Base-by-base conservation (phyloP, 2,113 vertebrate genomes). In the Neomonachus schauinslandi region DNA sequence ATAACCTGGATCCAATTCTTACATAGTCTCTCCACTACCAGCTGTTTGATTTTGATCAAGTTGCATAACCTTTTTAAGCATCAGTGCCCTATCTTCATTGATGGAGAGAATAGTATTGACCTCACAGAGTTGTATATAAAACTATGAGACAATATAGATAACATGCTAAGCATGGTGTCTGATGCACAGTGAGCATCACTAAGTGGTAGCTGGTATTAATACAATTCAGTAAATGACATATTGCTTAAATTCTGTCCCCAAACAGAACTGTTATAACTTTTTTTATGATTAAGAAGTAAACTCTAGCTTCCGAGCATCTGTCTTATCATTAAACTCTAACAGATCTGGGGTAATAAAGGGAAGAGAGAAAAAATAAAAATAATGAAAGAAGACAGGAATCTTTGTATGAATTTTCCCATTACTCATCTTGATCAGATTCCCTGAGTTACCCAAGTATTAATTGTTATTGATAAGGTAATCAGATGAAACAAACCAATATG, bases 261-360 rank as follows among this genome's bases (percentile, higher is more conserved):
- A 42, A 33, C 33, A 49, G 4, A n/a, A 61, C 0, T 7, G 83
- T 16, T 11, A 59, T 13, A 21, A 53, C 2, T 57, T 59, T 95
- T 95, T 94, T 61, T 76, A 10, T 71, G 12, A 79, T 51, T 39
- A 87, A 59, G 13, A 91, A 72, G n/a, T 26, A 51, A 82, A 80
- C 33, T 16, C 11, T 71, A 69, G 28, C 10, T 84, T 65, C 36
- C 39, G 49, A 46, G 21, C 81, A 11, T 61, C 79, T 88, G 16
- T 91, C 97, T 90, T 0, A 24, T 96, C 87, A 69, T 51, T 87
- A 1, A 96, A 92, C 39, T 97, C 76, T 80, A 89, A 81, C 51
- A 93, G 28, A 53, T 57, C 88, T 91, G 49, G 95, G 36, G 63
- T 42, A 0, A 0, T 84, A 82, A 79, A 71, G 24, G 61, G 74